phyloP scores from a whole-genome alignment of 1,140 invertebrate genomes.

The Aethina tumida region DNA sequence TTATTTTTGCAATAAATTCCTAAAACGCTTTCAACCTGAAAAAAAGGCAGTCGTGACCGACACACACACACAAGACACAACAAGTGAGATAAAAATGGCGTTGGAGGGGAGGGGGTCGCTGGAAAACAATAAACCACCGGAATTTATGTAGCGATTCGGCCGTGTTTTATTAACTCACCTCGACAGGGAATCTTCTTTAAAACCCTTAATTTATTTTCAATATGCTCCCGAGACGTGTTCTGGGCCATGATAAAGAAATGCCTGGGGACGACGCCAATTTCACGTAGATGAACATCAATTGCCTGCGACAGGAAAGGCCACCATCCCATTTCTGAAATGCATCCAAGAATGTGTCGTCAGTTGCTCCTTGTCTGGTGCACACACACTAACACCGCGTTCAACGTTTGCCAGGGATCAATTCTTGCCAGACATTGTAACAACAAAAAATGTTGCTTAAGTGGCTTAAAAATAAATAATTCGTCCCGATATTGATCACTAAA shows the following conservation, averaged over 20 bases:
- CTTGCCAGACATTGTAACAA: no score
- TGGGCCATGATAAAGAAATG: conserved; percentile 27
- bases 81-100: no score
- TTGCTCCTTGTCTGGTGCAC: background rate
- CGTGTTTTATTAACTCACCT: conserved; percentile 16
- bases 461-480: no score
- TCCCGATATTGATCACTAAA: no score
- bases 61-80: no score
- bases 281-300: conserved; percentile 28
- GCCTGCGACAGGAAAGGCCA: conserved; percentile 31
- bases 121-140: background rate
- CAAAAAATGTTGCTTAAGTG: no score
- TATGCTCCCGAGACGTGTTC: conserved; percentile 19
- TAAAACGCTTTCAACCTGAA: no score
- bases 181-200: conserved; percentile 26
- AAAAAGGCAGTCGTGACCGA: no score
- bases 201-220: conserved; percentile 25
- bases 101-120: no score
- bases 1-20: no score
- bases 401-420: no score
- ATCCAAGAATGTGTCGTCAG: conserved; percentile 6
- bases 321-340: conserved; percentile 31
- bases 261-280: conserved; percentile 28
- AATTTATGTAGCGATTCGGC: background rate
- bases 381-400: no score